Evolutionary conservation across 2,888 invertebrate genomes (phyloP).

Genomic region (Enchytraeus crypticus): DNA sequence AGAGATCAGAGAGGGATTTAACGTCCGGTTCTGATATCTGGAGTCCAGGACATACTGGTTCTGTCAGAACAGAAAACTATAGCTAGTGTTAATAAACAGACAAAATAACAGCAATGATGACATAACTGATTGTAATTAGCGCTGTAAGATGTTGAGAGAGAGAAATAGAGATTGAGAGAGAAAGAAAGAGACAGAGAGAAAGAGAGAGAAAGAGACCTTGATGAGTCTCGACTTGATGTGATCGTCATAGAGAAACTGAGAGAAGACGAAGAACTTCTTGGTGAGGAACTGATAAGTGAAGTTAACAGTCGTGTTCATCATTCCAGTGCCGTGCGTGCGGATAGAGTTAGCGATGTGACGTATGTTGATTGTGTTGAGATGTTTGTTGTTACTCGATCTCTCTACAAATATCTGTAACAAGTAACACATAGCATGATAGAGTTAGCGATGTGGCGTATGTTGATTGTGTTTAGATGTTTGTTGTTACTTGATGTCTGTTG

Average conservation of each 20-base stretch:
- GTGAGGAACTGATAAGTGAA: conserved; percentile 70
- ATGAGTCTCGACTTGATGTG: conserved; percentile 88
- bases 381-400: conserved; percentile 78
- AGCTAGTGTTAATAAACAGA: no score
- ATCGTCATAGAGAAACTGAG: conserved; percentile 94
- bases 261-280: conserved; percentile 84
- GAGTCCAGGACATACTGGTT: no score
- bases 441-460: conserved; percentile 88
- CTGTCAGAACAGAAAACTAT: no score
- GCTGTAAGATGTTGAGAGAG: no score
- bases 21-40: no score
- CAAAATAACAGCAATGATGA: no score
- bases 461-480: conserved; percentile 88
- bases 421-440: conserved; percentile 57
- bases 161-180: no score
- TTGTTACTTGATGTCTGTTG: conserved; percentile 49
- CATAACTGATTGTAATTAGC: no score
- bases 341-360: conserved; percentile 92
- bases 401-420: conserved; percentile 73
- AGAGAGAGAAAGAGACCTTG: conserved; percentile 56
- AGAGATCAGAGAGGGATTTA: no score
- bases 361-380: conserved; percentile 88
- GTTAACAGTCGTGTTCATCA: conserved; percentile 41
- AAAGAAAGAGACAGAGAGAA: no score
- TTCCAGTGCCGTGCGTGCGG: conserved; percentile 85